These are phyloP conservation scores for Danaus melanippus DNA, from an alignment of 1,140 invertebrate species.

Conservation along the genomic window DNA sequence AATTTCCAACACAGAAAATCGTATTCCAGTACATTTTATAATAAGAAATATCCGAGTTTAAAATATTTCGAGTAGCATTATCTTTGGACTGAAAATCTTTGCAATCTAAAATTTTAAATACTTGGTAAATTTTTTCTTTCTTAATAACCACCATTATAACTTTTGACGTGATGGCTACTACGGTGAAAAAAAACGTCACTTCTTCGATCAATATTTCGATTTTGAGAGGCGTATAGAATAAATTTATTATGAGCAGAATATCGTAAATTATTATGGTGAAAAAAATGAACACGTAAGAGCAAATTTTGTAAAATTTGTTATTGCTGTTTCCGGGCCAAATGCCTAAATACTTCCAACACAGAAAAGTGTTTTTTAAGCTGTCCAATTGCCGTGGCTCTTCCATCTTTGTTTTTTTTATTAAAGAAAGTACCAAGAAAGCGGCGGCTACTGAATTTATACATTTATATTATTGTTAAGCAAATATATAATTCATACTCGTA, in stretches of 20 bases:
- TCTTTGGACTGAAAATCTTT: constrained; percentile 20
- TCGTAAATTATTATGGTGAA: constrained; percentile 15
- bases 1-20: constrained; percentile 13
- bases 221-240: constrained; percentile 6
- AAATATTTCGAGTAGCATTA: constrained; percentile 10
- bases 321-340: constrained; percentile 19
- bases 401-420: background rate
- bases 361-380: constrained; percentile 21
- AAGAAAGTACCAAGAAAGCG: background rate
- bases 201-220: constrained; percentile 24
- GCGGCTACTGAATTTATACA: too few species aligned
- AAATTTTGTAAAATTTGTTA: constrained; percentile 17
- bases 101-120: constrained; percentile 21
- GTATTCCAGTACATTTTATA: constrained; percentile 19
- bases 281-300: constrained; percentile 8
- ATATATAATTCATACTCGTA: too few species aligned
- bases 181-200: too few species aligned
- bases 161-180: constrained; percentile 11
- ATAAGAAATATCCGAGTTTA: constrained; percentile 11
- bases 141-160: constrained; percentile 20
- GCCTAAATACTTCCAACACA: constrained; percentile 26
- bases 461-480: too few species aligned
- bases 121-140: constrained; percentile 13
- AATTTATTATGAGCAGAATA: constrained; percentile 19
- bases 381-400: background rate